Evolutionary conservation across 2,888 invertebrate genomes (phyloP), one percentile per base, ranked within the genome.

Genomic region (Conops quadrifasciatus): DNA sequence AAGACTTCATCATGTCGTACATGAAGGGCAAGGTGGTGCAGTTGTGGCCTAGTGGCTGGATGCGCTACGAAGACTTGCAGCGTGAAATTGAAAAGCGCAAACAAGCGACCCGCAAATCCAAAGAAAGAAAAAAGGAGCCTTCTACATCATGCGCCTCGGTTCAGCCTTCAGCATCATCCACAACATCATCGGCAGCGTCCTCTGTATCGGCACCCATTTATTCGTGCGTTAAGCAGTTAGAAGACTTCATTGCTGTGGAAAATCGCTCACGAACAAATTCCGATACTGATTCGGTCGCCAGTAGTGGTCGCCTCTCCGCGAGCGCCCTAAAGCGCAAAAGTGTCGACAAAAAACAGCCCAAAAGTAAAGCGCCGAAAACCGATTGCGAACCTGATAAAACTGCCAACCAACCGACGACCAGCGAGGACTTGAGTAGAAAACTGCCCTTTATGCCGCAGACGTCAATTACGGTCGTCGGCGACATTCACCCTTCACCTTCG

Each of bases 31-130:
- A 87, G 68, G 83, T 89, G 13, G 83, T 88, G 16, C 83, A 86
- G 15, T 77, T 89, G 2, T 89, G 89, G 89, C 88, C 89, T 1
- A 86, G 86, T 43, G 88, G 88, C 68, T 89, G 89, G 89, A 88
- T 89, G 87, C 87, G 82, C 7, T 79, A 79, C 62, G 86, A 86
- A 66, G 86, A 86, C 9, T 72, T 86, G 43, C 81, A 83, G 72
- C 82, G 81, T 19, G 86, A 86, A 75, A 81, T 86, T 45, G 82
- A 84, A 19, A 80, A 81, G 51, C 78, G 83, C 30, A 85, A 85
- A 75, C 71, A 71, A 24, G 77, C 78, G 2, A 77, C 76, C 51
- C 79, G 77, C 67, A 81, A 79, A 45, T 71, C 75, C 0, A 82
- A 83, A 71, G 82, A 81, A 16, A 83, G 79, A 67, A 70, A 74